Base-by-base conservation (phyloP, 2,797 vertebrate genomes). In the Brachymystax lenok region DNA sequence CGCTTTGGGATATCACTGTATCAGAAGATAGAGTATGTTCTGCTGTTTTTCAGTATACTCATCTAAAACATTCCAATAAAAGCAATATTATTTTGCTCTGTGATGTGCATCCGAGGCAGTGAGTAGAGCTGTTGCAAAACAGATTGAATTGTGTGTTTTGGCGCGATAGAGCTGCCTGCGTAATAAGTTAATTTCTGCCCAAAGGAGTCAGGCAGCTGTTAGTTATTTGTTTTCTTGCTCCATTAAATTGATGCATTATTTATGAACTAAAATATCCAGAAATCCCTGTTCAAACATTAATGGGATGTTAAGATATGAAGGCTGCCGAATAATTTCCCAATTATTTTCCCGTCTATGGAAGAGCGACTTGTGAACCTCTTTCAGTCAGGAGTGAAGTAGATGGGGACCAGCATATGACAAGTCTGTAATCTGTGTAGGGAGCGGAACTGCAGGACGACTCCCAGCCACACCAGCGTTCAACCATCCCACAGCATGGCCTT, bases 231-330 rank as follows among this genome's bases (percentile, higher is more conserved):
- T 89, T 91, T 89, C 84, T 79, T 88, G 91, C 92, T 88, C 91
- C 91, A 90, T 93, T 93, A 92, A 93, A 90, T 77, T 79, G 75
- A 92, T 94, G 91, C 88, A 94, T 93, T 93, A 94, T 94, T 93
- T 92, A 94, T 93, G 88, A 91, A 84, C 87, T 79, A 84, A 89
- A 90, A 90, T 86, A 93, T 88, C 86, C 86, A 80, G 84, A 89
- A 87, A 86, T 89, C 81, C 88, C 85, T 86, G 87, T 88, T 90
- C 81, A 87, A 89, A 90, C 83, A 85, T 90, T 92, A 84, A 92
- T 86, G 85, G 87, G 87, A 92, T 91, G 89, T 91, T 88, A 90
- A 90, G 89, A 93, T 92, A 92, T 88, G 84, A 92, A 91, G 89
- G 90, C 87, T 78, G 80, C 87, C 92, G 89, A 93, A 92, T 92